Percentiles rank a stretch among this genome's conserved stretches.
Conservation (phyloP, 1,140 invertebrate genomes). For the Brachionus calyciflorus region DNA sequence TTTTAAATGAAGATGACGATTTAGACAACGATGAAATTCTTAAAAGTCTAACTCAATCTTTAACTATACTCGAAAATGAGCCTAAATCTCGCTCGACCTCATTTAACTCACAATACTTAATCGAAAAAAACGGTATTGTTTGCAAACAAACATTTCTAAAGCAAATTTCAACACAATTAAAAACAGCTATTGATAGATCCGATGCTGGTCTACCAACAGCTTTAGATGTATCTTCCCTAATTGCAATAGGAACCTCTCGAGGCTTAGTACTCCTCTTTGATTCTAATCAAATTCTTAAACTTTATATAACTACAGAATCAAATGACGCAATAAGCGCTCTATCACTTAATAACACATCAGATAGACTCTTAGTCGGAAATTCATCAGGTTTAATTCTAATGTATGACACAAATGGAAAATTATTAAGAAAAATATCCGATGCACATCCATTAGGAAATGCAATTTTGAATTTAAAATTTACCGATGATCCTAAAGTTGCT, state of each 20-base stretch:
- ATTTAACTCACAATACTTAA: not conserved
- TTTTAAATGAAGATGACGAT: slow-evolving; percentile 68
- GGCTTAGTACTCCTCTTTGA: slow-evolving; percentile 86
- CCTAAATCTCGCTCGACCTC: not conserved
- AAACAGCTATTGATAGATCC: slow-evolving; percentile 69
- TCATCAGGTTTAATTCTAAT: slow-evolving; percentile 74
- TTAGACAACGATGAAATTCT: slow-evolving; percentile 25
- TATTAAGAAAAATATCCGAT: slow-evolving; percentile 74
- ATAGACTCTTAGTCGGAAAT: slow-evolving; percentile 77
- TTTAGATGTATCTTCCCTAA: slow-evolving; percentile 71
- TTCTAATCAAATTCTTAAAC: slow-evolving; percentile 50
- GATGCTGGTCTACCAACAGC: slow-evolving; percentile 82
- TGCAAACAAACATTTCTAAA: slow-evolving; percentile 38
- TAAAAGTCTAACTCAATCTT: not conserved
- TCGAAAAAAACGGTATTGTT: slow-evolving; percentile 23
- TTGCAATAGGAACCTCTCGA: slow-evolving; percentile 87
- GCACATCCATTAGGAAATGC: slow-evolving; percentile 81
- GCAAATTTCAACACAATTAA: slow-evolving; percentile 14
- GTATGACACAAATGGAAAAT: slow-evolving; percentile 64
- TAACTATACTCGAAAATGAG: not conserved
- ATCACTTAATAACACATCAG: slow-evolving; percentile 81
- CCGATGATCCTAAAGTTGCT: slow-evolving; percentile 72
- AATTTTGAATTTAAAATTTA: slow-evolving; percentile 78
- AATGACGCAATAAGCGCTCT: slow-evolving; percentile 73
- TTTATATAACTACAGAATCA: slow-evolving; percentile 64